Conservation (phyloP, 2,113 vertebrate genomes). For the Pithys albifrons region DNA sequence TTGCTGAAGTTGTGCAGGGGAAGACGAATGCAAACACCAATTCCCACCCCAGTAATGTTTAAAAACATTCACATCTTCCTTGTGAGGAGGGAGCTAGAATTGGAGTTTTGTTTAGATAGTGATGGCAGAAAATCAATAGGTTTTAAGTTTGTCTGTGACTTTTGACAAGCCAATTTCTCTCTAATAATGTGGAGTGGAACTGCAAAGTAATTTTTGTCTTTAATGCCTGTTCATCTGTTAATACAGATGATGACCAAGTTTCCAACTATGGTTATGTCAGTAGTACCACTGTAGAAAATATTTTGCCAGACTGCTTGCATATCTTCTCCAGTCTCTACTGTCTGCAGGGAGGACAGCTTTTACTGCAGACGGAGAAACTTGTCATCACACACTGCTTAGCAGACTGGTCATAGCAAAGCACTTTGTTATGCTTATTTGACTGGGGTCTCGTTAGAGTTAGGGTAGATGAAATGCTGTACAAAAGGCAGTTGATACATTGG, state of each 20-base stretch:
- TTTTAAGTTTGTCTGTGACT: neutral
- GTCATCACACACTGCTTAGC: neutral
- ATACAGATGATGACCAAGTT: neutral
- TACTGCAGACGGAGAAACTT: neutral
- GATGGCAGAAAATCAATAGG: neutral
- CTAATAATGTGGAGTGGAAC: neutral
- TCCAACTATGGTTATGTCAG: neutral
- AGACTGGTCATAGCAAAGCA: neutral
- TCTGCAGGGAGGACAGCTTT: neutral
- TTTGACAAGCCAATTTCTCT: neutral
- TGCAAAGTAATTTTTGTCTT: neutral
- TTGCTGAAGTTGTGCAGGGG: fast-evolving
- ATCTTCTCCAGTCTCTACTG: neutral
- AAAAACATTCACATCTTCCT: neutral
- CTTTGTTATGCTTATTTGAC: neutral
- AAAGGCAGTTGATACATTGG: neutral
- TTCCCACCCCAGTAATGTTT: neutral
- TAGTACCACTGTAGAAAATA: neutral
- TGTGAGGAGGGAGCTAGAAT: fast-evolving
- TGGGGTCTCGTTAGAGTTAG: neutral
- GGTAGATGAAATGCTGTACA: neutral
- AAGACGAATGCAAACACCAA: fast-evolving
- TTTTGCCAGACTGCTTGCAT: neutral
- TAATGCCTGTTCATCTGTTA: neutral
- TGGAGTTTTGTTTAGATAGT: neutral